These are phyloP conservation scores for Sterrhoptilus dennistouni DNA, from an alignment of 2,113 vertebrate genomes.

Conservation along the genomic window DNA sequence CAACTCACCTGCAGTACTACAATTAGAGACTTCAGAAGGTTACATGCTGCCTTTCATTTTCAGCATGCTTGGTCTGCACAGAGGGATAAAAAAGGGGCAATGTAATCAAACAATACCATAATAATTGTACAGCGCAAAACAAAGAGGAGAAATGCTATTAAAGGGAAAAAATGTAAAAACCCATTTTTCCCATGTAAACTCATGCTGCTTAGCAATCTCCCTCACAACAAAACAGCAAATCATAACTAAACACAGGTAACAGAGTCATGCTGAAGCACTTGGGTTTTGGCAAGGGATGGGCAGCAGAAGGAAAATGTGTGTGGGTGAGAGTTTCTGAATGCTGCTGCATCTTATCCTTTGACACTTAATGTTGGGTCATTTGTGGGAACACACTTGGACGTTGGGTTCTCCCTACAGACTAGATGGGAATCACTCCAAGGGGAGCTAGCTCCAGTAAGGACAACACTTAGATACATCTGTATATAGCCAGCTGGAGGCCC, in stretches of 20 bases:
- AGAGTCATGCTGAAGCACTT: background rate
- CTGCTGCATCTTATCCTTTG: background rate
- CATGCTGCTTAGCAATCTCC: background rate
- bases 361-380: background rate
- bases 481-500: background rate
- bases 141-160: background rate
- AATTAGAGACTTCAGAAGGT: slow-evolving; percentile 65
- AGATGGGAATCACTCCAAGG: background rate
- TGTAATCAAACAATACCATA: slow-evolving; percentile 43
- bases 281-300: background rate
- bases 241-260: background rate
- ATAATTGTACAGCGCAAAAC: background rate
- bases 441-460: background rate
- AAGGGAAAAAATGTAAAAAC: background rate
- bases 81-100: slow-evolving; percentile 65
- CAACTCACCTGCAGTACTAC: slow-evolving; percentile 64
- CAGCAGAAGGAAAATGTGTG: background rate
- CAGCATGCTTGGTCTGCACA: slow-evolving; percentile 25
- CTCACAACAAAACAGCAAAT: background rate
- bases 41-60: slow-evolving; percentile 62
- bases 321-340: background rate
- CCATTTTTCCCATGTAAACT: background rate
- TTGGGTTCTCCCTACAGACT: background rate
- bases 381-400: background rate
- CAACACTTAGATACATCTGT: background rate